A percentile compares a stretch with the other conserved stretches of the same genome.
Evolutionary conservation across 2,113 vertebrate species (phyloP).

Genomic region (Cygnus atratus): DNA sequence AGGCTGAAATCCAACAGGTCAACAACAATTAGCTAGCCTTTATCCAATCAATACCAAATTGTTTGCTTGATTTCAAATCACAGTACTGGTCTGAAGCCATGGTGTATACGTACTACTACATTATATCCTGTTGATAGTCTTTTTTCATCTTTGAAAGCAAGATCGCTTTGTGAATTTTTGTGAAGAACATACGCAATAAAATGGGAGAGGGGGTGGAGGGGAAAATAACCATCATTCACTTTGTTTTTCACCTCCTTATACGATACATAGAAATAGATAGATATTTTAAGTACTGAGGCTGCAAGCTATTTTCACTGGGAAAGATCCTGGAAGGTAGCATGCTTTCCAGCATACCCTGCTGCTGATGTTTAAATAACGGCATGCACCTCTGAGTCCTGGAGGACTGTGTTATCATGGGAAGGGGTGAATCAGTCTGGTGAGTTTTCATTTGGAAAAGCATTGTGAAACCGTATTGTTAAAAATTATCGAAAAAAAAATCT

Average conservation of each 20-base stretch:
- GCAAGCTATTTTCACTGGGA: not conserved
- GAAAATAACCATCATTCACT: not conserved
- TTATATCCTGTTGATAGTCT: not conserved
- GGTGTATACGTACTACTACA: not conserved
- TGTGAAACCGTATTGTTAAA: not conserved
- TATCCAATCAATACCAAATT: not conserved
- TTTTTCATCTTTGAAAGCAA: not conserved
- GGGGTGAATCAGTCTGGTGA: not conserved
- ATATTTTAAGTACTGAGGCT: not conserved
- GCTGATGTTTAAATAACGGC: not conserved
- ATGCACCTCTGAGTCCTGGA: not conserved
- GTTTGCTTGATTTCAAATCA: not conserved
- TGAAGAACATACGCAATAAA: not conserved
- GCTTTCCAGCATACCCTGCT: not conserved
- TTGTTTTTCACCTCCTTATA: not conserved
- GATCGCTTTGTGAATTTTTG: not conserved
- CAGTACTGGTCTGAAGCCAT: not conserved
- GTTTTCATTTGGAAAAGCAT: not conserved
- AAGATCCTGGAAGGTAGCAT: not conserved
- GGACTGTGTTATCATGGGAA: not conserved
- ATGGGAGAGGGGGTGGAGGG: not conserved
- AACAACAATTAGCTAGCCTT: not conserved
- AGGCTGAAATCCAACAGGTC: not conserved
- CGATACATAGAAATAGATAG: not conserved
- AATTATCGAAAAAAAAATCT: not conserved